Evolutionary conservation across 1,140 invertebrate genomes (phyloP).

Genomic region (Megathymus violae): DNA sequence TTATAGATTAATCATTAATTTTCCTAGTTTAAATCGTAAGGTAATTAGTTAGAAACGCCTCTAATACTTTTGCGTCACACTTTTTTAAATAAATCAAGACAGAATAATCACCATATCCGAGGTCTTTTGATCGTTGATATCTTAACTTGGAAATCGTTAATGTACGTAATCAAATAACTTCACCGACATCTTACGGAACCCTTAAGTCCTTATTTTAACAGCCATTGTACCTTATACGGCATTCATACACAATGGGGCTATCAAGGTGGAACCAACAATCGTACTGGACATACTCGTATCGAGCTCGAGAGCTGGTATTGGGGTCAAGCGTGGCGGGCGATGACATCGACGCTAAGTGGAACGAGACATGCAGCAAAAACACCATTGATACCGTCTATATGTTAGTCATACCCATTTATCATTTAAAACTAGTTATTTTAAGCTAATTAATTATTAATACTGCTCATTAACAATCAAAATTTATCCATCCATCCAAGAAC

Average conservation of each 20-base stretch:
- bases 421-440: not conserved
- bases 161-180: no score
- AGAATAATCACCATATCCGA: no score
- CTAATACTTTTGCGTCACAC: no score
- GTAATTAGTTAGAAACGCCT: no score
- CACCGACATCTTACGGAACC: not conserved
- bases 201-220: not conserved
- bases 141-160: no score
- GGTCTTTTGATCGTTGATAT: no score
- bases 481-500: no score
- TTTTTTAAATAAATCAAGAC: no score
- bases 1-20: no score
- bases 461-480: no score
- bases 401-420: not conserved
- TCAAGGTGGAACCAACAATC: constrained; percentile 24
- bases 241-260: constrained; percentile 4
- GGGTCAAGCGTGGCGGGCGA: constrained; percentile 48
- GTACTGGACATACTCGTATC: constrained; percentile 21
- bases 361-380: constrained; percentile 54
- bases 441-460: no score
- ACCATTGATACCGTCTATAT: constrained; percentile 25
- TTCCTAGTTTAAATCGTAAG: no score
- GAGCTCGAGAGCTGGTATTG: constrained; percentile 37
- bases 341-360: constrained; percentile 42
- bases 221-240: constrained; percentile 22